These are phyloP conservation scores for Hippocampus zosterae DNA, from an alignment of 2,113 vertebrate species.

Conservation along the genomic window DNA sequence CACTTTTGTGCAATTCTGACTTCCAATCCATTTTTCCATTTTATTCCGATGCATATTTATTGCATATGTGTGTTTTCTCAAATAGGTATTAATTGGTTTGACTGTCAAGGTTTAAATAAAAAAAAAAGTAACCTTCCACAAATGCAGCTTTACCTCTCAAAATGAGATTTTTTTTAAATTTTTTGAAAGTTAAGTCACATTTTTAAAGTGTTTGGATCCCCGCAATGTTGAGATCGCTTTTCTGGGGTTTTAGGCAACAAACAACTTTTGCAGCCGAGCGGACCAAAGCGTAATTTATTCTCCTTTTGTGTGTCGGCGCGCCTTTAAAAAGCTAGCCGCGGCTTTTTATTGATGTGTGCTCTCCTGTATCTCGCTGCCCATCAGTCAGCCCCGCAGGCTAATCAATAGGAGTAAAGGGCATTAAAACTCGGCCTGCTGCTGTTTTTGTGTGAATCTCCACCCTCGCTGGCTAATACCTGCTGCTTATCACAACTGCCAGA, in stretches of 20 bases:
- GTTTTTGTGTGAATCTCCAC: constrained; percentile 45
- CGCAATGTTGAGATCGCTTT: background rate
- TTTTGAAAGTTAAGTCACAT: background rate
- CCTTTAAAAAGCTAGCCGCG: constrained; percentile 33
- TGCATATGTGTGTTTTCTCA: too few species aligned
- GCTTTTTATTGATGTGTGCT: constrained; percentile 50
- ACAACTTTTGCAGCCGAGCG: background rate
- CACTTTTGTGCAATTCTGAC: too few species aligned
- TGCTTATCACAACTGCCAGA: constrained; percentile 58
- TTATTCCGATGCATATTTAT: too few species aligned
- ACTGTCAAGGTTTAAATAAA: background rate
- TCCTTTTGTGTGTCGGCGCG: background rate
- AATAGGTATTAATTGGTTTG: too few species aligned
- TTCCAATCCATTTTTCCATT: too few species aligned
- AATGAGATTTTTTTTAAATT: background rate
- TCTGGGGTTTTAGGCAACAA: constrained; percentile 1
- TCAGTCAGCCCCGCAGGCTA: constrained; percentile 50
- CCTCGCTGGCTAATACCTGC: constrained; percentile 26
- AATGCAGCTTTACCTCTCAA: background rate
- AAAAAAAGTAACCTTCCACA: background rate
- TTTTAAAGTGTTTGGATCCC: background rate
- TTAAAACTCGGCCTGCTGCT: constrained; percentile 35
- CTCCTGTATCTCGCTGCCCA: constrained; percentile 53
- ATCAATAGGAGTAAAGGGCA: constrained; percentile 61
- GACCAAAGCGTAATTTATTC: constrained; percentile 3